Evolutionary conservation across 1,140 invertebrate species (phyloP).

Genomic region (Pogonomyrmex barbatus): DNA sequence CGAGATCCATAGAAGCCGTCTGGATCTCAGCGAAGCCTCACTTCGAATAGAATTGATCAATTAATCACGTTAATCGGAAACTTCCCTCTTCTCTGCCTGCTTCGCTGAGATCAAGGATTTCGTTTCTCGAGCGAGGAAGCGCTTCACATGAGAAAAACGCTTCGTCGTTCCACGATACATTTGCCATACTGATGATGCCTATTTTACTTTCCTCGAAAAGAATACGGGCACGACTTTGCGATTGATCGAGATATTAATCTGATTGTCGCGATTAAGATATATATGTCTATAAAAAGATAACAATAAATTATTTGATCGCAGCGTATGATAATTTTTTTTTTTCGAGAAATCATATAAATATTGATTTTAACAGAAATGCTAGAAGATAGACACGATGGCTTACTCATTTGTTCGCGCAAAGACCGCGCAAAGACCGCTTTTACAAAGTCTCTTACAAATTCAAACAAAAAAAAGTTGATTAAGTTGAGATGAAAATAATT

Average conservation of each 20-base stretch:
- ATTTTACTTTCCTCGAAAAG: slow-evolving; percentile 22
- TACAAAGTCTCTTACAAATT: slow-evolving; percentile 37
- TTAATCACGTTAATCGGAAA: slow-evolving; percentile 36
- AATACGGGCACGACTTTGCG: slow-evolving; percentile 11
- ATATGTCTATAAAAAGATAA: background rate
- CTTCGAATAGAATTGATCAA: background rate
- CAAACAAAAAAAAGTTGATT: background rate
- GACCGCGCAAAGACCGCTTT: background rate
- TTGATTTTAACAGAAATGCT: background rate
- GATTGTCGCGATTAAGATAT: slow-evolving; percentile 2
- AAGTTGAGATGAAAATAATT: background rate
- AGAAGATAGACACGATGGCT: slow-evolving; percentile 17
- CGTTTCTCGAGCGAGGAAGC: slow-evolving; percentile 26
- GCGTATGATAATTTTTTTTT: background rate
- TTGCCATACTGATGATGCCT: slow-evolving; percentile 24
- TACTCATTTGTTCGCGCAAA: slow-evolving; percentile 25
- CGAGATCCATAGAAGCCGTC: slow-evolving; percentile 51
- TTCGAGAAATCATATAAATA: background rate
- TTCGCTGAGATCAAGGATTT: slow-evolving; percentile 35
- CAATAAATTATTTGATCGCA: background rate
- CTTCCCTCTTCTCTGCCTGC: background rate
- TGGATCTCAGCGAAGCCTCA: slow-evolving; percentile 36
- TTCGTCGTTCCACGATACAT: slow-evolving; percentile 43
- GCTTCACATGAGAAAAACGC: background rate
- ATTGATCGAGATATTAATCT: slow-evolving; percentile 4